Evolutionary conservation across 2,888 invertebrate genomes (phyloP), one percentile per base, ranked within the genome.

Genomic region (Dryadula phaetusa): DNA sequence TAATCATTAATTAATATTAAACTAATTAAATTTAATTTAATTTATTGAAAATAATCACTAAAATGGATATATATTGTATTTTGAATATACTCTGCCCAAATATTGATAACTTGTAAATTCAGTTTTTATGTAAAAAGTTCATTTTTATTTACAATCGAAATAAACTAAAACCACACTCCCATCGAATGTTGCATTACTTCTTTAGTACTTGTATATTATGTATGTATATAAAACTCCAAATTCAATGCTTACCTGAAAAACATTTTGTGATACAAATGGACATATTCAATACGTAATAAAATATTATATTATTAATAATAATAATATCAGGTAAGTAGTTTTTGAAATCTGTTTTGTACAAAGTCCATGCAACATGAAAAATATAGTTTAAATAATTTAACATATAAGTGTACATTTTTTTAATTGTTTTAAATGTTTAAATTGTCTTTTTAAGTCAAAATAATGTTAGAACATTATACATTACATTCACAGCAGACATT

Each of bases 221-320:
- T 67, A 44, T 28, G 60, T 67, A 44, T 20, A 46, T 47, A 14
- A 61, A 44, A 72, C 70, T 70, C 72, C 70, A 68, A 62, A 60
- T 71, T 75, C 75, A 79, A 78, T 76, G 77, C 82, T 84, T 82
- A 83, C 83, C 84, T 84, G 83, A 79, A 84, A 84, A 82, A 82
- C 58, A 75, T 70, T 69, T 56, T 49, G 66, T 69, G 66, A 70
- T 69, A 72, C 61, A 68, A 32, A 60, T 18, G 6, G 6, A 58
- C 44, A 58, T 3, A 42, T 25, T 18, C 4, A 58, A 14, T 42
- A 12, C n/a, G n/a, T n/a, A n/a, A 25, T 42, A 20, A 2, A 5
- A 34, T 34, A 34, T 14, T 20, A 34, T 14, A 18, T 2, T 12
- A 18, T 47, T 5, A 14, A 49, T 32, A 12, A 12, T 34, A 37